These are phyloP conservation scores for Nyctibius grandis DNA, from an alignment of 2,797 vertebrate species.

Conservation along the genomic window DNA sequence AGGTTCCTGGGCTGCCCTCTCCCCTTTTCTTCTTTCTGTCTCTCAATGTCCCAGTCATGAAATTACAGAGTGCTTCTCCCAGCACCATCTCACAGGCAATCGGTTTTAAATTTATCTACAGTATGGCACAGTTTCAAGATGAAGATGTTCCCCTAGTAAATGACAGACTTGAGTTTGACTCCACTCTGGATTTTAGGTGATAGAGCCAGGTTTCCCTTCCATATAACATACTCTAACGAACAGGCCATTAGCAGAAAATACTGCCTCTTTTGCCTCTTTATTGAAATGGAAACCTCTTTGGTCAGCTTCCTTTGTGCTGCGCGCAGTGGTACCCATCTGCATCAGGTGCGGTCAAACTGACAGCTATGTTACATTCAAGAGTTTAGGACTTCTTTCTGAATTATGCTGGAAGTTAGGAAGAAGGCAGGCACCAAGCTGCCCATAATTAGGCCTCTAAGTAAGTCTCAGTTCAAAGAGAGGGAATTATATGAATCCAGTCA, in stretches of 20 bases:
- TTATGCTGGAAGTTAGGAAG: not conserved
- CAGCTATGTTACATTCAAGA: not conserved
- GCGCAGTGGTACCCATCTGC: fast-evolving
- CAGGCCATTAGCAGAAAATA: not conserved
- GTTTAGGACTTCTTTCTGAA: not conserved
- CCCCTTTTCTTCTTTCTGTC: not conserved
- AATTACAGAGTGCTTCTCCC: not conserved
- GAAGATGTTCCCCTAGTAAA: not conserved
- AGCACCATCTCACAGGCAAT: not conserved
- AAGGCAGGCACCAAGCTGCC: not conserved
- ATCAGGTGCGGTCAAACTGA: not conserved
- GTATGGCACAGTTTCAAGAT: not conserved
- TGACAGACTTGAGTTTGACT: not conserved
- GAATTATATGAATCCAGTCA: not conserved
- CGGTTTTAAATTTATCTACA: not conserved
- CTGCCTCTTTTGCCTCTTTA: not conserved
- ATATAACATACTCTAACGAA: not conserved
- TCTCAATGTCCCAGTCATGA: not conserved
- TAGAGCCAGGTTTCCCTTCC: not conserved
- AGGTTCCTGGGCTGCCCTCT: not conserved
- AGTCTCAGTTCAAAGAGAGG: not conserved
- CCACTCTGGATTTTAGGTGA: not conserved
- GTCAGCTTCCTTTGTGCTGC: not conserved
- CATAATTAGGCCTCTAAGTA: not conserved
- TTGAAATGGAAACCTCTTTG: not conserved